phyloP scores from a whole-genome alignment of 64 coral and sea anemone genomes.

The Astreopora myriophthalma region DNA sequence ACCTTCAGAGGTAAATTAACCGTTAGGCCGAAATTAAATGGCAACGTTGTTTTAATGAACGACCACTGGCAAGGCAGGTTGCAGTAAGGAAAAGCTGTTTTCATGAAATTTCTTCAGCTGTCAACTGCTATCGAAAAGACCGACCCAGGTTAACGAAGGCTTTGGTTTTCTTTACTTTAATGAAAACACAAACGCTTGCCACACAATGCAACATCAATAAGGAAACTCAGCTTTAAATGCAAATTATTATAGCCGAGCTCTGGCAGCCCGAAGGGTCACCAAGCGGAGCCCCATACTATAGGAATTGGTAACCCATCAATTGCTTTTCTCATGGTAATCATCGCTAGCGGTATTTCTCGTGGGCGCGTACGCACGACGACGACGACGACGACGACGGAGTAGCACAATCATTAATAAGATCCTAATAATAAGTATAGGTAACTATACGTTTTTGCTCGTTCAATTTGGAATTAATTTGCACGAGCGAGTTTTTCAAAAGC shows the following conservation, averaged over 20 bases:
- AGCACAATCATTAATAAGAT: too few species aligned
- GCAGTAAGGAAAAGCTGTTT: background rate
- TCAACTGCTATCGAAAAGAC: background rate
- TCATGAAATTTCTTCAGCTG: background rate
- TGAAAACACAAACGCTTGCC: background rate
- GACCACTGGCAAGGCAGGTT: background rate
- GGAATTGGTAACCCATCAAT: too few species aligned
- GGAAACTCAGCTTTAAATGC: background rate
- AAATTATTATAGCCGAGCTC: slow-evolving; percentile 32
- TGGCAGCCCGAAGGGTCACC: too few species aligned
- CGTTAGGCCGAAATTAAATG: background rate
- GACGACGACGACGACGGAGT: too few species aligned
- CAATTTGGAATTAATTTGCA: too few species aligned
- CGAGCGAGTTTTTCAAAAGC: too few species aligned
- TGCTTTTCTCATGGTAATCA: too few species aligned
- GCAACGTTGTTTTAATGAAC: background rate
- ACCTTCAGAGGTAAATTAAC: background rate
- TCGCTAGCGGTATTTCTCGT: too few species aligned
- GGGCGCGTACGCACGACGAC: too few species aligned
- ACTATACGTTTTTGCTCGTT: too few species aligned
- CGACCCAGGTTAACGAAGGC: background rate
- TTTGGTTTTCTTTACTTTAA: background rate
- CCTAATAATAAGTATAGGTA: too few species aligned
- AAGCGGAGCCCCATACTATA: too few species aligned
- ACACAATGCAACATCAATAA: background rate